Evolutionary conservation across 2,113 vertebrate species (phyloP).

Genomic region (Chlamydotis undulata): DNA sequence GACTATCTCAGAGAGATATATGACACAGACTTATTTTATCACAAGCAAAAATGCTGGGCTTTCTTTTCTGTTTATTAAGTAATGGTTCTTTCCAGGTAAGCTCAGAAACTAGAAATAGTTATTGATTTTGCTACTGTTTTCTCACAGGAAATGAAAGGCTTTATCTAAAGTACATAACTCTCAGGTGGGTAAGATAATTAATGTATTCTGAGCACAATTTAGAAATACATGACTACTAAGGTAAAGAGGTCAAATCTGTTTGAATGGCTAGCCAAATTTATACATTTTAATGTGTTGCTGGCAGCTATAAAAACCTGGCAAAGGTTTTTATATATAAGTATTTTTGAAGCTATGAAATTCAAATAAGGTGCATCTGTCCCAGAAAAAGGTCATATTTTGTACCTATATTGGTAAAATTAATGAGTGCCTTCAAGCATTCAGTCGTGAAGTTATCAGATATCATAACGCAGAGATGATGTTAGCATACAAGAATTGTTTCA

Average conservation of each 20-base stretch:
- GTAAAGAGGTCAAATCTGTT: neutral
- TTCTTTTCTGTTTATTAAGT: slow-evolving; percentile 17
- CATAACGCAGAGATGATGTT: neutral
- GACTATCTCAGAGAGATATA: neutral
- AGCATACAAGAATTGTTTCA: neutral
- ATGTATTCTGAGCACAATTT: neutral
- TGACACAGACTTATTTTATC: neutral
- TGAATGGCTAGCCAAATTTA: neutral
- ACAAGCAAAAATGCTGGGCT: neutral
- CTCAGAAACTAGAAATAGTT: neutral
- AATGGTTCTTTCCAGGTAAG: neutral
- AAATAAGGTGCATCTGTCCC: neutral
- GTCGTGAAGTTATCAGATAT: neutral
- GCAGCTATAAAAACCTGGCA: neutral
- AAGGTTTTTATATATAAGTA: neutral
- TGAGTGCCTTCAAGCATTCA: neutral
- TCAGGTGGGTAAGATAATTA: neutral
- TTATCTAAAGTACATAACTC: slow-evolving; percentile 18
- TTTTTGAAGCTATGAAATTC: neutral
- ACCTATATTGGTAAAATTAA: neutral
- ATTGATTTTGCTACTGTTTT: slow-evolving; percentile 25
- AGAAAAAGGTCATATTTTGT: neutral
- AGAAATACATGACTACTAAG: neutral
- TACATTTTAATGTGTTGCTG: neutral
- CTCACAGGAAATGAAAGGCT: slow-evolving; percentile 39